phyloP scores from a whole-genome alignment of 2,113 vertebrate species.

The Eurypyga helias region DNA sequence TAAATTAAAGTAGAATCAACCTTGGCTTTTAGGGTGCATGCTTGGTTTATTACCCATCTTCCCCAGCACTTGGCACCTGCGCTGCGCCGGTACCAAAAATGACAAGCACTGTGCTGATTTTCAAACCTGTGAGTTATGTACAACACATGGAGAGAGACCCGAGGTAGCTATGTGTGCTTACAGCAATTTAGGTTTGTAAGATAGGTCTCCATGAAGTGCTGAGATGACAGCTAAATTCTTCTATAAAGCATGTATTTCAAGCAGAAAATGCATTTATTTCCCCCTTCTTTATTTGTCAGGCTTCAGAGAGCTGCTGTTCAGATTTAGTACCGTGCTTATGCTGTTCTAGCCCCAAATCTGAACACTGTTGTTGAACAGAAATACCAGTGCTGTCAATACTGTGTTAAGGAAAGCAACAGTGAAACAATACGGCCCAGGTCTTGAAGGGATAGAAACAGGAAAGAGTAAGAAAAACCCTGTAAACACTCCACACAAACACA shows the following conservation, averaged over 20 bases:
- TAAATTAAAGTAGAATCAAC: neutral
- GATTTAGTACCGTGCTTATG: neutral
- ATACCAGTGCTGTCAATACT: neutral
- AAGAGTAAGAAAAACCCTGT: neutral
- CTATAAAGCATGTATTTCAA: neutral
- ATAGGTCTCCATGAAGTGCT: neutral
- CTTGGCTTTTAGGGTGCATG: neutral
- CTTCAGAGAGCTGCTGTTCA: neutral
- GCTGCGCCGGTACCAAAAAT: neutral
- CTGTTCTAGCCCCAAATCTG: neutral
- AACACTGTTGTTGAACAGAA: neutral
- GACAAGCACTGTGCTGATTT: neutral
- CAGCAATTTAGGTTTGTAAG: neutral
- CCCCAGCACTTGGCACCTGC: neutral
- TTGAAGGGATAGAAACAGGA: neutral
- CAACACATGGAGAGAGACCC: neutral
- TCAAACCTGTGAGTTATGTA: fast-evolving
- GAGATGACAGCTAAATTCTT: neutral
- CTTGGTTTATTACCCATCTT: neutral
- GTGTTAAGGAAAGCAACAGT: neutral
- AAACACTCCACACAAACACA: neutral
- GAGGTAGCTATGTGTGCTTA: neutral
- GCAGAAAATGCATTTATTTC: neutral
- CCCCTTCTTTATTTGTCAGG: neutral
- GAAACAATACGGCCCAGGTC: neutral